Percentiles rank a stretch among this genome's conserved stretches.
Conservation (phyloP, 1,140 invertebrate species). For the Goniozus legneri region DNA sequence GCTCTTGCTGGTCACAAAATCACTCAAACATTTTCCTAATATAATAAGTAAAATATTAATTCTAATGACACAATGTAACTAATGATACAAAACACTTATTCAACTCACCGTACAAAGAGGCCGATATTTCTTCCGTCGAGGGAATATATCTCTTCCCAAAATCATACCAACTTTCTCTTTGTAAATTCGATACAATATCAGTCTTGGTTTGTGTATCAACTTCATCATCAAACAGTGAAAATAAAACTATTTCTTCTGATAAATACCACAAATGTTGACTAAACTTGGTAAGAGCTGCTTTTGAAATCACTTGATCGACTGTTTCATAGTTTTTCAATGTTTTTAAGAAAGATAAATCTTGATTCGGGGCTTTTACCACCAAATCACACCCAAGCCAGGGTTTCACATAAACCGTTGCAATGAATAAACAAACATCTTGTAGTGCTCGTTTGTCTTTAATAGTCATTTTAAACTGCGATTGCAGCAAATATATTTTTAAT, state of each 20-base stretch:
- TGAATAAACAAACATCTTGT: conserved; percentile 26
- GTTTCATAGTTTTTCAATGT: conserved; percentile 16
- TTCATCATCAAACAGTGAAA: conserved; percentile 17
- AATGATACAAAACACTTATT: neutral
- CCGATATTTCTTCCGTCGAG: neutral
- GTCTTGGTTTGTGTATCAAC: neutral
- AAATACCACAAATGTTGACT: conserved; percentile 25
- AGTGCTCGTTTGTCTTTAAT: conserved; percentile 22
- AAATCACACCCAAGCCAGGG: conserved; percentile 24
- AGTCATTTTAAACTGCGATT: conserved; percentile 21
- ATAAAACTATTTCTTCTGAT: conserved; percentile 12
- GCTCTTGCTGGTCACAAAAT: neutral
- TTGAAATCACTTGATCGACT: conserved; percentile 14
- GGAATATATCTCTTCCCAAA: neutral
- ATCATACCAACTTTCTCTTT: neutral
- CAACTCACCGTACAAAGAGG: neutral
- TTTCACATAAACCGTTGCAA: conserved; percentile 26
- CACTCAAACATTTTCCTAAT: neutral
- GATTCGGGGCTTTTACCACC: conserved; percentile 18
- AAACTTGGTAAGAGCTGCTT: conserved; percentile 18
- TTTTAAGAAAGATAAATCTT: conserved; percentile 22
- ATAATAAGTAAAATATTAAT: too few species aligned
- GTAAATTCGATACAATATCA: neutral
- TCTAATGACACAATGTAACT: neutral
- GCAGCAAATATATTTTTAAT: conserved; percentile 25